Conservation (phyloP, 2,797 vertebrate genomes). For the Catostomus latipinnis region DNA sequence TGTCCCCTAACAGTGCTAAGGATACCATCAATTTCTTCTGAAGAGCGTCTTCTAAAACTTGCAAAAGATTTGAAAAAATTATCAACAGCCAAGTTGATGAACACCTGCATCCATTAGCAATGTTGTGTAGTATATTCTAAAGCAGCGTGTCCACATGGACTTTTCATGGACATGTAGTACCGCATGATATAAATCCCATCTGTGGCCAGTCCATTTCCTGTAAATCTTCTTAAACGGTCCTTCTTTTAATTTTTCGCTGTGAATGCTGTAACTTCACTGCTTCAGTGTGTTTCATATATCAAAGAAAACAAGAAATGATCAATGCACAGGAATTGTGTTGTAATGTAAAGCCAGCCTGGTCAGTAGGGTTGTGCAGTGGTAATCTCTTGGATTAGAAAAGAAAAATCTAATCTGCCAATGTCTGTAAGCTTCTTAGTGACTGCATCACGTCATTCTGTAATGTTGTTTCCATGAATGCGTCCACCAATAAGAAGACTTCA, state of each 20-base stretch:
- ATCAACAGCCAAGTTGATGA: conserved; percentile 44
- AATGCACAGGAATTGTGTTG: conserved; percentile 69
- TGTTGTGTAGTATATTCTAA: conserved; percentile 57
- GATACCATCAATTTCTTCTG: conserved; percentile 66
- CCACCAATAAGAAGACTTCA: conserved; percentile 66
- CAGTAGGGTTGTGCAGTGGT: conserved; percentile 72
- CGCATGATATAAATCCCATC: conserved; percentile 54
- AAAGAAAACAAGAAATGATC: conserved; percentile 67
- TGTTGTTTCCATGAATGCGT: conserved; percentile 69
- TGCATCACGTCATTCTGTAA: conserved; percentile 73
- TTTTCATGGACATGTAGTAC: conserved; percentile 58
- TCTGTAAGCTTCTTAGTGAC: conserved; percentile 85
- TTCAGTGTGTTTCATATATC: conserved; percentile 47
- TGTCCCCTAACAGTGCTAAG: conserved; percentile 64
- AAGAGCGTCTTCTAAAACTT: conserved; percentile 52
- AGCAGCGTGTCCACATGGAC: conserved; percentile 55
- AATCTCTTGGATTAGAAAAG: conserved; percentile 84
- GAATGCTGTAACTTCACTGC: conserved; percentile 11
- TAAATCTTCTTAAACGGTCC: neutral
- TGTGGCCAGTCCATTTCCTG: conserved; percentile 20
- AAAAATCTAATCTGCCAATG: conserved; percentile 82
- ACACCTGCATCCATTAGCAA: conserved; percentile 53
- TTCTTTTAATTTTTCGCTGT: neutral
- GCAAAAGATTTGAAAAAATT: conserved; percentile 12
- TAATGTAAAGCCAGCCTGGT: conserved; percentile 65